Evolutionary conservation across 1,140 invertebrate species (phyloP).

Genomic region (Zaprionus nigranus): DNA sequence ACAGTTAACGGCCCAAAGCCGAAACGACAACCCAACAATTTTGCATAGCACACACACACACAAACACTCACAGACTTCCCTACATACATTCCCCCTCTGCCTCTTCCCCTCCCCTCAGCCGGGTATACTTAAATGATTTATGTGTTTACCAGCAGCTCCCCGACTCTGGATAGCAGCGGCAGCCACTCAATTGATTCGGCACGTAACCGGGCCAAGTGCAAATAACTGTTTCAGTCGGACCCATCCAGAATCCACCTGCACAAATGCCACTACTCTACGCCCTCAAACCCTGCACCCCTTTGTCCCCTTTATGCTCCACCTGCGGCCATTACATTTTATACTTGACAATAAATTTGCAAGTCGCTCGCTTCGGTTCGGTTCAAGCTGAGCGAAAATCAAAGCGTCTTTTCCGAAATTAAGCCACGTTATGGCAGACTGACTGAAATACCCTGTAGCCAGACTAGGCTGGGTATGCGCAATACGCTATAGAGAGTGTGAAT

Average conservation of each 20-base stretch:
- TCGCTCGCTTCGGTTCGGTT: conserved; percentile 24
- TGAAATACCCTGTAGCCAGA: neutral
- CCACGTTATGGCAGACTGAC: conserved; percentile 46
- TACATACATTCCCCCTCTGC: neutral
- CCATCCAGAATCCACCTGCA: neutral
- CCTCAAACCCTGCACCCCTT: neutral
- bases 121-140: conserved; percentile 71
- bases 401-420: conserved; percentile 68
- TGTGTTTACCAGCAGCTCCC: conserved; percentile 46
- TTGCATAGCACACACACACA: conserved; percentile 47
- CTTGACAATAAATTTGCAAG: conserved; percentile 74
- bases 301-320: neutral
- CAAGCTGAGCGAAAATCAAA: conserved; percentile 62
- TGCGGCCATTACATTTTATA: conserved; percentile 75
- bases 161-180: conserved; percentile 13
- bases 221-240: conserved; percentile 74
- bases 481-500: too few species aligned
- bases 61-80: too few species aligned
- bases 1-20: conserved; percentile 29
- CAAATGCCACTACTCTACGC: neutral
- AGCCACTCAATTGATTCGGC: conserved; percentile 74
- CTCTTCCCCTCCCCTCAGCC: neutral
- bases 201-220: conserved; percentile 77
- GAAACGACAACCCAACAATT: conserved; percentile 30
- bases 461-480: neutral